A percentile compares a stretch with the other conserved stretches of the same genome.
Evolutionary conservation across 1,140 invertebrate species (phyloP).

Genomic region (Helicoverpa armigera): DNA sequence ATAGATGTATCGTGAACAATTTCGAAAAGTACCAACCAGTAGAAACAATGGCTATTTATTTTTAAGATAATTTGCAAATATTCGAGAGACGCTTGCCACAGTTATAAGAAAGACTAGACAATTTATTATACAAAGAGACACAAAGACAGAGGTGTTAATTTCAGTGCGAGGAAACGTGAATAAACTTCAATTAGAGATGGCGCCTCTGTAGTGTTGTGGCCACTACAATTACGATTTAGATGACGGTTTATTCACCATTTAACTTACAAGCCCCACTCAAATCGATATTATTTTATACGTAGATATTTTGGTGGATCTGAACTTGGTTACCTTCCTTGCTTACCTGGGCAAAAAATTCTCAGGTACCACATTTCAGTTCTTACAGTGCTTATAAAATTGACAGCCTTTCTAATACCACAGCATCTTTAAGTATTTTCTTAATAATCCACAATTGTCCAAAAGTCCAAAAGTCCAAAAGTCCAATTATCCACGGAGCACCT

Average conservation of each 20-base stretch:
- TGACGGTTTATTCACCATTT: too few species aligned
- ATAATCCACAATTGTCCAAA: too few species aligned
- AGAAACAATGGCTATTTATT: constrained; percentile 37
- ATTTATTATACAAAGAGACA: constrained; percentile 56
- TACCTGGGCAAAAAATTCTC: too few species aligned
- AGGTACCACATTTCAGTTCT: too few species aligned
- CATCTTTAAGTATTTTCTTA: too few species aligned
- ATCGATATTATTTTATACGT: not conserved
- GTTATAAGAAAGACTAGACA: constrained; percentile 45
- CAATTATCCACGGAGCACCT: too few species aligned
- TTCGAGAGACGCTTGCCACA: not conserved
- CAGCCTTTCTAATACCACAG: too few species aligned
- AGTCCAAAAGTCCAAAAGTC: too few species aligned
- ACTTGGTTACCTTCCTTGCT: too few species aligned
- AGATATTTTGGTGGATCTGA: too few species aligned
- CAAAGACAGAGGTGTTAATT: constrained; percentile 64
- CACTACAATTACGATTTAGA: not conserved
- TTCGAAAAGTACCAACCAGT: not conserved
- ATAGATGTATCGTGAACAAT: not conserved
- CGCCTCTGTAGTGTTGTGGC: constrained; percentile 56
- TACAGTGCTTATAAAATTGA: too few species aligned
- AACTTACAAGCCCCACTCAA: not conserved
- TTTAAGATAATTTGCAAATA: constrained; percentile 39
- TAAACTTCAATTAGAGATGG: constrained; percentile 77
- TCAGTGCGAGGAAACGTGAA: constrained; percentile 63